Percentiles rank a stretch among this genome's conserved stretches.
Evolutionary conservation across 2,888 invertebrate genomes (phyloP).

Genomic region (Resseliella maxima): DNA sequence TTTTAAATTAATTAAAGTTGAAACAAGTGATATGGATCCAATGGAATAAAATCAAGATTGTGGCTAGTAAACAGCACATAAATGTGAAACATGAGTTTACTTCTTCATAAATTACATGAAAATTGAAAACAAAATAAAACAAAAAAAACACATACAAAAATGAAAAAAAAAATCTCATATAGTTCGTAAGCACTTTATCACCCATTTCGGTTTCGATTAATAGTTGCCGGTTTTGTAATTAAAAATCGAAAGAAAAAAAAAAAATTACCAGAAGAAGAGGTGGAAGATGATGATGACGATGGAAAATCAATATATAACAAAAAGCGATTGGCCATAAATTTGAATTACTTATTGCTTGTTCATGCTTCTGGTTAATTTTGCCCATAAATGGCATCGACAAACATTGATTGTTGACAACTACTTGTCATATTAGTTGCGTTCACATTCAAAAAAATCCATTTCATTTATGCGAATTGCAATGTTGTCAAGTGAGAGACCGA

Average conservation of each 20-base stretch:
- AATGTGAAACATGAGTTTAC: slow-evolving; percentile 4
- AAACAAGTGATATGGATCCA: background rate
- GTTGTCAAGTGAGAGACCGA: background rate
- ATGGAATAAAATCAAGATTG: slow-evolving; percentile 17
- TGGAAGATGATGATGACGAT: background rate
- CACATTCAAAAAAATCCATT: slow-evolving; percentile 39
- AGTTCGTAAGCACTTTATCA: background rate
- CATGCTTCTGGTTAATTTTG: slow-evolving; percentile 55
- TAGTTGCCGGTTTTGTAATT: background rate
- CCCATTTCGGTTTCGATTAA: slow-evolving; percentile 28
- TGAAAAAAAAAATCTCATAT: background rate
- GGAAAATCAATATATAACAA: background rate
- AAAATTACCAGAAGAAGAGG: background rate
- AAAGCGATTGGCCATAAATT: background rate
- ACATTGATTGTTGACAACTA: slow-evolving; percentile 49
- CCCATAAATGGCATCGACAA: slow-evolving; percentile 35
- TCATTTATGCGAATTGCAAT: background rate
- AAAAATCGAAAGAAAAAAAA: background rate
- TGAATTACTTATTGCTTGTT: slow-evolving; percentile 46
- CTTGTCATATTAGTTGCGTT: slow-evolving; percentile 28
- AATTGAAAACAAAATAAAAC: background rate
- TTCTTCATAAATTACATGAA: background rate
- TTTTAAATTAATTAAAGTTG: slow-evolving; percentile 18
- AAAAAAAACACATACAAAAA: background rate
- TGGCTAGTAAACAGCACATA: background rate